Conservation (phyloP, 2,113 vertebrate genomes). For the Centrocercus urophasianus region DNA sequence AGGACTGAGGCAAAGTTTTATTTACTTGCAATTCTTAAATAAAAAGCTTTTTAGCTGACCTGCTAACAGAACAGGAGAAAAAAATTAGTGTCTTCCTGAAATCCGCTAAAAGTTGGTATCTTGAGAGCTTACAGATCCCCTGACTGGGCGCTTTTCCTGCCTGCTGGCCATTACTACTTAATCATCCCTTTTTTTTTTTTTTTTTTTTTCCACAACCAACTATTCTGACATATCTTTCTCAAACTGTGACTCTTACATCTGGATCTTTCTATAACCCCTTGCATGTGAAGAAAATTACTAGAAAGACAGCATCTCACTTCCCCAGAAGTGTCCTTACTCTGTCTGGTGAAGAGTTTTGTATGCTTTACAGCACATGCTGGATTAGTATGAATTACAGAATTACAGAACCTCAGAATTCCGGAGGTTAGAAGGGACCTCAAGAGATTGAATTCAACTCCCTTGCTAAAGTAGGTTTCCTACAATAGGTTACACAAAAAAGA, state of each 20-base stretch:
- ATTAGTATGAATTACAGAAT: background rate
- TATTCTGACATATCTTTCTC: background rate
- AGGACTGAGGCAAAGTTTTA: background rate
- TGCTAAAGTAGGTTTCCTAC: too few relatives aligned
- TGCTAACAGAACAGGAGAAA: background rate
- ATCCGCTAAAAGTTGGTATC: background rate
- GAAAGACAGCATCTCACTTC: background rate
- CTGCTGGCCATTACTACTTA: background rate
- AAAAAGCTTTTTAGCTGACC: background rate
- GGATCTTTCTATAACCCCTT: background rate
- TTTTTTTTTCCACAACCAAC: background rate
- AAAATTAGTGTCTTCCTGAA: background rate
- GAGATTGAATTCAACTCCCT: too few relatives aligned
- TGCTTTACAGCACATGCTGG: background rate
- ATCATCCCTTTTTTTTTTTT: background rate
- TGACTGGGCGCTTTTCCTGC: background rate
- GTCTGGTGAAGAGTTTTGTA: background rate
- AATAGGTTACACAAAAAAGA: too few relatives aligned
- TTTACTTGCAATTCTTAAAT: background rate
- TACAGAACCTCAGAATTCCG: too few relatives aligned
- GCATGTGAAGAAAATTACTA: background rate
- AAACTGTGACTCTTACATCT: background rate
- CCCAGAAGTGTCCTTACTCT: background rate
- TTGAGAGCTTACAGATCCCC: background rate
- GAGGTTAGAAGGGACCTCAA: too few relatives aligned